Base-by-base conservation (phyloP, 2,113 vertebrate genomes). In the Phalacrocorax pelagicus region DNA sequence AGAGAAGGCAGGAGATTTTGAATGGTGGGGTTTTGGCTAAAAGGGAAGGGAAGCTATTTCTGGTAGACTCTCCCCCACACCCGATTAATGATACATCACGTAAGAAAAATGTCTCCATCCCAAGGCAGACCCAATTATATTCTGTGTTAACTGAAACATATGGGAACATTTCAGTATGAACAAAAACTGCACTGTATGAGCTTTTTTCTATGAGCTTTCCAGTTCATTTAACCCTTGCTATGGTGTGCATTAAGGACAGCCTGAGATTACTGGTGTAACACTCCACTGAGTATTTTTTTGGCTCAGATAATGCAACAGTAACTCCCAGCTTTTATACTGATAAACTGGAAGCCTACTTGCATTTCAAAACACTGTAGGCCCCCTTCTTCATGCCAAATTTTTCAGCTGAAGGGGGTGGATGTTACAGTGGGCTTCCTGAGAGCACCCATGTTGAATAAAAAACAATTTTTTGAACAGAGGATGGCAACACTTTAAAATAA, bases 131-230 rank as follows among this genome's bases (percentile, higher is more conserved):
- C 87, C 94, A 97, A 95, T 96, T 97, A 97, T 80, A 58, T 91
- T 78, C 92, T 92, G 92, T 73, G 79, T 84, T 96, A 95, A 92
- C 91, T 52, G 89, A 94, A 96, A 94, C 94, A 97, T 96, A 97
- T 96, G 93, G 96, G 96, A 96, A 90, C 93, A 93, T 92, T 96
- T 96, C 92, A 72, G 75, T n/a, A 94, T 92, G 94, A 97, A 97
- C 95, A 97, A 97, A 92, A 97, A 71, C 94, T 84, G 88, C 90
- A 92, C 96, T 93, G 94, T 95, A 87, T 70, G 75, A 91, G 92
- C 72, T 74, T 88, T 92, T 89, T 67, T 86, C 96, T 95, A 30
- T 12, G 42, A 81, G 88, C 79, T 95, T 94, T 94, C 90, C 96
- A 94, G 86, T 81, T 94, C 90, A 90, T 95, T 96, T 97, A 96